Evolutionary conservation across 2,113 vertebrate genomes (phyloP).

Genomic region (Gasterosteus nipponicus): DNA sequence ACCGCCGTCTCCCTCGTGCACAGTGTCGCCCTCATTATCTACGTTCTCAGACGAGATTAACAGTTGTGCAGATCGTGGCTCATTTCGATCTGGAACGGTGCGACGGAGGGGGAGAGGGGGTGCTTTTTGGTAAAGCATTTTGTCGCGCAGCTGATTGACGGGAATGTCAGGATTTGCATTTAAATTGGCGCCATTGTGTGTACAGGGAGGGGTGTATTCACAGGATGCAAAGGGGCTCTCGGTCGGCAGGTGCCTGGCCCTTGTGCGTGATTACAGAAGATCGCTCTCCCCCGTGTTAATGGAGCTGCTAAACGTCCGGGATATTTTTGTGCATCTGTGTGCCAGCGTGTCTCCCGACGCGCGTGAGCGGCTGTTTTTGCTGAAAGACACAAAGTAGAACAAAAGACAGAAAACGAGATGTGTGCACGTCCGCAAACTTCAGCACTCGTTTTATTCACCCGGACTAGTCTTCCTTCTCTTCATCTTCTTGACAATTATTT

Average conservation of each 20-base stretch:
- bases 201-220: slow-evolving; percentile 62
- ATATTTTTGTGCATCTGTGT: slow-evolving; percentile 39
- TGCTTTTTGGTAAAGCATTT: slow-evolving; percentile 50
- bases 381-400: slow-evolving; percentile 18
- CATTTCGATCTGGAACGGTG: slow-evolving; percentile 67
- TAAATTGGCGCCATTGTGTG: slow-evolving; percentile 80
- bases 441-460: slow-evolving; percentile 22
- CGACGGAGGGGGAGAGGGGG: not conserved
- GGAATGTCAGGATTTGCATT: slow-evolving; percentile 85
- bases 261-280: slow-evolving; percentile 59
- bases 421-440: slow-evolving; percentile 19
- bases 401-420: slow-evolving; percentile 26
- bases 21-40: slow-evolving; percentile 41
- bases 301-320: slow-evolving; percentile 54
- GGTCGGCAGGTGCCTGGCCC: slow-evolving; percentile 26
- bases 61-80: slow-evolving; percentile 61
- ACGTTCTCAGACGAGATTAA: slow-evolving; percentile 50
- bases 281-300: slow-evolving; percentile 61
- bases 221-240: slow-evolving; percentile 59
- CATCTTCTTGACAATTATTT: slow-evolving; percentile 47
- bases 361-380: slow-evolving; percentile 21
- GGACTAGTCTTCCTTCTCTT: slow-evolving; percentile 31
- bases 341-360: not conserved
- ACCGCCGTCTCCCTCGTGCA: slow-evolving; percentile 9
- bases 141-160: slow-evolving; percentile 61